Base-by-base conservation (phyloP, 1,140 invertebrate species). In the Eumaeus atala region DNA sequence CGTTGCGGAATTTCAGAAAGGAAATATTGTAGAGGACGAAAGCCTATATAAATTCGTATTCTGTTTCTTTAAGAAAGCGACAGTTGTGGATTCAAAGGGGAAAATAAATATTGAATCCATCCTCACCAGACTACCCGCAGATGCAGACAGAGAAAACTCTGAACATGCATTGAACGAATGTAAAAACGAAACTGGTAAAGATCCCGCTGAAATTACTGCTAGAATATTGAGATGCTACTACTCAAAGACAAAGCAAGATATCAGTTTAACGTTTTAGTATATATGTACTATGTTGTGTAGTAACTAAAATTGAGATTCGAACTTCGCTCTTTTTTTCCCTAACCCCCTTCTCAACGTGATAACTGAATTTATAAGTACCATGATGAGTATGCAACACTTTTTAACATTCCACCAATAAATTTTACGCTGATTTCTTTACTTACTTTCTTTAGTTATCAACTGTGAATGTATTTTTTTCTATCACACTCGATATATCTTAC, bases 41-140 rank as follows among this genome's bases (percentile, higher is more conserved):
- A 42, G 16, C 8, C 14, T 42, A 16, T 7, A 17, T 8, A 14
- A 42, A 7, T 42, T 42, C 40, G 14, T 42, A 12, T 42, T 16
- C 40, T 42, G 40, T 16, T 42, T 42, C 40, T 42, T 42, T 9
- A 42, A 16, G 12, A 42, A 42, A 14, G 40, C 40, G 11, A 14
- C 12, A 4, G 9, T 42, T 16, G 40, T 42, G 9, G 40, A 42
- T 6, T 12, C 14, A 2, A n/a, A 42, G 12, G 40, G 40, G 4
- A 9, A 3, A 5, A 14, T 42, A 8, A 16, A 4, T 9, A 16
- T 42, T 16, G 40, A 42, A 16, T 16, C 12, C 9, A 16, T 14
- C 12, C 8, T 42, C 9, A 4, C 40, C 40, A 42, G 16, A 9
- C 40, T 42, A 8, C 40, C 40, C 14, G 0, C 40, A 7, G 40